Evolutionary conservation across 2,113 vertebrate species (phyloP), one percentile per base, ranked within the genome.

Genomic region (Hippocampus barbouri): DNA sequence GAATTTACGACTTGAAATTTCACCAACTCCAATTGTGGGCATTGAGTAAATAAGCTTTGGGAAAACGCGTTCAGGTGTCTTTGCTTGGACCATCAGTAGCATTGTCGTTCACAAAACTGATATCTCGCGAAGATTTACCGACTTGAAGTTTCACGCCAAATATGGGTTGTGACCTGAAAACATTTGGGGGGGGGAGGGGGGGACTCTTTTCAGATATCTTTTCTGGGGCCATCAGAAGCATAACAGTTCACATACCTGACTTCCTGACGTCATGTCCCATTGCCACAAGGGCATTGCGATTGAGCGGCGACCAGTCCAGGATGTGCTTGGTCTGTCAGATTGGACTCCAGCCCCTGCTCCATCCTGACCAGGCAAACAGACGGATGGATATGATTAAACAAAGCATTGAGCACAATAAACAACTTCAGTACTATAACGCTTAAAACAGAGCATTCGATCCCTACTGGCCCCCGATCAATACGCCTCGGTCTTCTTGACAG

Each of bases 401-500:
- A 45, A 43, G 40, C 51, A 43, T 66, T 76, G 73, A 70, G 75
- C 83, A 82, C n/a, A n/a, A 21, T 1, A 14, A 71, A 74, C 67
- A 56, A 56, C 69, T 71, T 7, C 2, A 76, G 62, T 27, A 67
- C 34, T 38, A 6, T 6, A 38, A 56, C n/a, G 11, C 56, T 59
- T 27, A 12, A 70, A 74, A 77, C 78, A 53, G 65, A 78, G 54
- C 68, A 56, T 69, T 69, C 71, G 49, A 79, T 73, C 66, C 66
- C 43, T 68, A 68, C 80, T 41, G 47, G 65, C 59, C 69, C 59
- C 34, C 74, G 80, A 89, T 89, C 87, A 85, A 88, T 91, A 86
- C 73, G 71, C 72, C 83, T 88, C n/a, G 21, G 79, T 79, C 76
- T 72, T 88, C 76, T 72, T 88, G 87, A 87, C 85, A 83, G 79